A percentile compares a stretch with the other conserved stretches of the same genome.
Evolutionary conservation across 2,797 vertebrate species (phyloP).

Genomic region (Macropus fuliginosus): DNA sequence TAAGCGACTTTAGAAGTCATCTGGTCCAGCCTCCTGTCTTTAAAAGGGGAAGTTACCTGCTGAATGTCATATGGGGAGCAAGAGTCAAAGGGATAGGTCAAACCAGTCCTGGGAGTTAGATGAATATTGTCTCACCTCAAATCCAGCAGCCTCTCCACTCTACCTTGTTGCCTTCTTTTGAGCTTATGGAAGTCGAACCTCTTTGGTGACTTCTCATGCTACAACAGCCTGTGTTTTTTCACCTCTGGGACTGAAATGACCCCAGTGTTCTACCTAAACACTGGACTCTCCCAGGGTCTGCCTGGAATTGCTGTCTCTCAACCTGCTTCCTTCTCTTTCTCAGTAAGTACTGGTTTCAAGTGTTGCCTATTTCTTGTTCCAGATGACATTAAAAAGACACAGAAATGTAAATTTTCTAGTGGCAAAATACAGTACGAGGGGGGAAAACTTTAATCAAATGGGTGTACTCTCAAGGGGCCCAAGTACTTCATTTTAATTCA

Average conservation of each 20-base stretch:
- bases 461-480: constrained; percentile 79
- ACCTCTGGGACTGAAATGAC: not conserved
- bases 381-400: constrained; percentile 47
- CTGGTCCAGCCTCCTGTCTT: not conserved
- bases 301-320: not conserved
- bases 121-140: not conserved
- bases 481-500: constrained; percentile 82
- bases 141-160: not conserved
- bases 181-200: not conserved
- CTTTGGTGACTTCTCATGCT: not conserved
- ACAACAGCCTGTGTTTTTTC: not conserved
- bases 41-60: not conserved
- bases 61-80: not conserved
- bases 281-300: constrained; percentile 7
- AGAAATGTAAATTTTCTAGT: constrained; percentile 67
- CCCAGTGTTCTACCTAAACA: not conserved
- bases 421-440: constrained; percentile 73
- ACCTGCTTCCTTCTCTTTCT: not conserved
- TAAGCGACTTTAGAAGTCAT: not conserved
- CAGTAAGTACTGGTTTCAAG: not conserved
- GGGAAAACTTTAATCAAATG: constrained; percentile 77
- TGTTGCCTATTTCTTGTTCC: not conserved
- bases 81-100: not conserved
- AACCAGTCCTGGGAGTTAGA: not conserved
- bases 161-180: not conserved